Evolutionary conservation across 1,140 invertebrate species (phyloP).

Genomic region (Magallana ariakensis): DNA sequence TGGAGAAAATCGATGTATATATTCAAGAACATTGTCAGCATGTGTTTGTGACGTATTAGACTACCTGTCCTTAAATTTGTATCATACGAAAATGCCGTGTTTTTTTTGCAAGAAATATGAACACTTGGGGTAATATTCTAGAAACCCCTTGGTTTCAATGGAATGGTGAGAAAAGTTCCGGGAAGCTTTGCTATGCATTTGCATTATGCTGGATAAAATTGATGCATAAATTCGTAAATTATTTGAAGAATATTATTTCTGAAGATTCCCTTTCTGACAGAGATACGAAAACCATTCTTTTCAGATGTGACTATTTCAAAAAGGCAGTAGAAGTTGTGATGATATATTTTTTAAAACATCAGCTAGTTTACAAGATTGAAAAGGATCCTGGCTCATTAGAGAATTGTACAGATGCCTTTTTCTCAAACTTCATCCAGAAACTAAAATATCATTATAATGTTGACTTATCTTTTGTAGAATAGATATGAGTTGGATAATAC

Average conservation of each 20-base stretch:
- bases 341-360: too few relatives aligned
- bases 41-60: not conserved
- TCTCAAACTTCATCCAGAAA: too few relatives aligned
- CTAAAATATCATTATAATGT: too few relatives aligned
- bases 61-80: not conserved
- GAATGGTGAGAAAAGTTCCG: not conserved
- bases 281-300: too few relatives aligned
- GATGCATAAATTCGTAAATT: not conserved
- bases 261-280: too few relatives aligned
- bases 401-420: too few relatives aligned
- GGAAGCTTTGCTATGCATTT: not conserved
- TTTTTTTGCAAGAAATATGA: not conserved
- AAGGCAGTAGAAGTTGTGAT: too few relatives aligned
- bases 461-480: too few relatives aligned
- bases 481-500: too few relatives aligned
- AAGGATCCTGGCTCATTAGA: too few relatives aligned
- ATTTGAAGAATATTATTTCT: not conserved
- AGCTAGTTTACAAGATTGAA: too few relatives aligned
- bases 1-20: not conserved
- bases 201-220: slow-evolving; percentile 14
- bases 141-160: not conserved
- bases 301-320: too few relatives aligned
- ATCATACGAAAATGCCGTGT: not conserved
- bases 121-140: not conserved
- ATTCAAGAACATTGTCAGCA: not conserved